Base-by-base conservation (phyloP, 2,797 vertebrate genomes). In the Sciaenops ocellatus region DNA sequence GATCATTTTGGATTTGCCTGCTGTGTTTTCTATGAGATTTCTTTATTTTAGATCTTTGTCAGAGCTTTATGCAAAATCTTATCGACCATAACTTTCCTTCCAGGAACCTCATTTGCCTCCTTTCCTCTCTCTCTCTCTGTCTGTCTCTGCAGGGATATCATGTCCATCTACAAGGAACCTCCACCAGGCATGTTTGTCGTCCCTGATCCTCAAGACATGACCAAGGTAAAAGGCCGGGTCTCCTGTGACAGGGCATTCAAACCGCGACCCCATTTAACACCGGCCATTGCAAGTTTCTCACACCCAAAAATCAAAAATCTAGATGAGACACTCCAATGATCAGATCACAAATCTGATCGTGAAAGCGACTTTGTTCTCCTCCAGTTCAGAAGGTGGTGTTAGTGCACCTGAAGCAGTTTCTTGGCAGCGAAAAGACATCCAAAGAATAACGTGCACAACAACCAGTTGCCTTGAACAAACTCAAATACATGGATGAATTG, bases 181-280 rank as follows among this genome's bases (percentile, higher is more conserved):
- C 98, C 98, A 7, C 98, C 98, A 0, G 98, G 98, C 52, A 99
- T 99, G 98, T 99, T 99, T 94, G 98, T 99, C n/a, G 98, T 99
- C 74, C 98, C 98, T 26, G 98, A 99, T 89, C 98, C 98, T 74
- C 97, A 98, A 28, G 98, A 99, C 92, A 99, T 99, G 98, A 99
- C 98, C 78, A 99, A 99, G 98, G 98, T 99, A 95, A 91, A 79
- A 7, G 0, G 3, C 8, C n/a, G 26, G 20, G 8, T 59, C 51
- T 6, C 13, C 5, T n/a, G 38, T 22, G 17, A 22, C 12, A 9
- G 17, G 9, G 1, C 5, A 4, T 47, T 44, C 1, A 11, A 51
- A 15, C 10, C 26, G 4, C 13, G n/a, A 12, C 38, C 10, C 18
- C 16, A 3, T 41, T 30, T 30, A 57, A 10, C 46, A 10, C 13